Evolutionary conservation across 2,888 invertebrate genomes (phyloP).

Genomic region (Anagyrus pseudococci): DNA sequence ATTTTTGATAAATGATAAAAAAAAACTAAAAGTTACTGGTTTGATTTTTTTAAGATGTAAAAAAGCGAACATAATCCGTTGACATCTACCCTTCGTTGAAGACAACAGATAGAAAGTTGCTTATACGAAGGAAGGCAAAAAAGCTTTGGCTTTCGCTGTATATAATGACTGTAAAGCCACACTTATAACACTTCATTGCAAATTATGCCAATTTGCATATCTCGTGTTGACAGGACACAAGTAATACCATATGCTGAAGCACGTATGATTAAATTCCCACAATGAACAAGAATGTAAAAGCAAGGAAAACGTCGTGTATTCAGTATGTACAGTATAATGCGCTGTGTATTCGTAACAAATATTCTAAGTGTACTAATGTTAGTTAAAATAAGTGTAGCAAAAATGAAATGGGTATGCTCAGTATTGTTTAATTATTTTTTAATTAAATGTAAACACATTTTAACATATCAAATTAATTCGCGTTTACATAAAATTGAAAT

Average conservation of each 20-base stretch:
- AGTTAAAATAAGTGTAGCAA: too few species aligned
- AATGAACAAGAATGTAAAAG: slow-evolving; percentile 10
- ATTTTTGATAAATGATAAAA: too few species aligned
- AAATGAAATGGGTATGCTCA: too few species aligned
- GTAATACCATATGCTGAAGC: slow-evolving; percentile 5
- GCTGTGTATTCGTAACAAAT: background rate
- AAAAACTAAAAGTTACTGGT: too few species aligned
- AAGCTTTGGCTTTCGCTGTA: slow-evolving; percentile 2
- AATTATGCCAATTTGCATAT: background rate
- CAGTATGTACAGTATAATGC: background rate
- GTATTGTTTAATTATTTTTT: too few species aligned
- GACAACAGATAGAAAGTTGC: too few species aligned
- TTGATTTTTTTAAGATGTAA: too few species aligned
- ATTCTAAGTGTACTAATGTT: slow-evolving; percentile 2
- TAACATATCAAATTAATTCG: too few species aligned
- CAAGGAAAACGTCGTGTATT: slow-evolving; percentile 3
- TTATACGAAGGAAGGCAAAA: background rate
- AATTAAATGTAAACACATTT: too few species aligned
- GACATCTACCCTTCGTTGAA: too few species aligned
- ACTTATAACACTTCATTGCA: background rate
- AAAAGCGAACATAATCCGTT: too few species aligned
- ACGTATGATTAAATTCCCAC: background rate
- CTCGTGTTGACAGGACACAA: background rate
- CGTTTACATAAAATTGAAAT: too few species aligned
- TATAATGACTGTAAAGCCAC: slow-evolving; percentile 11